Percentiles rank a stretch among this genome's conserved stretches.
phyloP scores from a whole-genome alignment of 2,797 vertebrate genomes.

The Cetoscarus ocellatus region DNA sequence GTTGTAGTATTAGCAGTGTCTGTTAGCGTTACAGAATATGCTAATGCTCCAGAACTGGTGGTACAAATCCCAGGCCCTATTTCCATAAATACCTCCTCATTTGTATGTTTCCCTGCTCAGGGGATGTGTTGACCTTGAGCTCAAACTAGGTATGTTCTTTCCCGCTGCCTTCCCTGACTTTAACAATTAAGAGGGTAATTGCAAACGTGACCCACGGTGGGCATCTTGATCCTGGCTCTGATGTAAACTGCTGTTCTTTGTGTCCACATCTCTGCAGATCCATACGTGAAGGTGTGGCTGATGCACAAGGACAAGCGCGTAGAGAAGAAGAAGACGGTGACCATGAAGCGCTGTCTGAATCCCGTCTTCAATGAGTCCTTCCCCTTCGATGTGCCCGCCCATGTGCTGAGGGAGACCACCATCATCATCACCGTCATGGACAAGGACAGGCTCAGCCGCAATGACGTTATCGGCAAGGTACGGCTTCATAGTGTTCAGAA shows the following conservation, averaged over 20 bases:
- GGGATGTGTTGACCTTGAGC: conserved; percentile 76
- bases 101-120: conserved; percentile 70
- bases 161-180: conserved; percentile 64
- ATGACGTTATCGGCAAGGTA: conserved; percentile 98
- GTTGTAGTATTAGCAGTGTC: conserved; percentile 15
- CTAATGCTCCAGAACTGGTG: conserved; percentile 62
- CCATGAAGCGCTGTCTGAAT: conserved; percentile 97
- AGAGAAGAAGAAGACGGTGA: conserved; percentile 98
- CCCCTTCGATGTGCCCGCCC: conserved; percentile 95
- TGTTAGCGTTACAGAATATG: conserved; percentile 50
- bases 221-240: conserved; percentile 26
- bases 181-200: conserved; percentile 74
- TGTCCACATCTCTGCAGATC: conserved; percentile 80
- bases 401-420: conserved; percentile 96
- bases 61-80: conserved; percentile 59
- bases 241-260: conserved; percentile 36
- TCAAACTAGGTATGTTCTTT: conserved; percentile 68
- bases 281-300: conserved; percentile 98
- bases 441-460: conserved; percentile 97
- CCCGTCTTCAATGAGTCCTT: conserved; percentile 98
- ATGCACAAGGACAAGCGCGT: conserved; percentile 99
- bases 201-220: conserved; percentile 56
- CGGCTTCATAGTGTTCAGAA: no score
- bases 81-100: conserved; percentile 78
- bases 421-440: conserved; percentile 99